A percentile compares a stretch with the other conserved stretches of the same genome.
These are phyloP conservation scores for Actias luna DNA, from an alignment of 2,888 invertebrate species.

Conservation along the genomic window DNA sequence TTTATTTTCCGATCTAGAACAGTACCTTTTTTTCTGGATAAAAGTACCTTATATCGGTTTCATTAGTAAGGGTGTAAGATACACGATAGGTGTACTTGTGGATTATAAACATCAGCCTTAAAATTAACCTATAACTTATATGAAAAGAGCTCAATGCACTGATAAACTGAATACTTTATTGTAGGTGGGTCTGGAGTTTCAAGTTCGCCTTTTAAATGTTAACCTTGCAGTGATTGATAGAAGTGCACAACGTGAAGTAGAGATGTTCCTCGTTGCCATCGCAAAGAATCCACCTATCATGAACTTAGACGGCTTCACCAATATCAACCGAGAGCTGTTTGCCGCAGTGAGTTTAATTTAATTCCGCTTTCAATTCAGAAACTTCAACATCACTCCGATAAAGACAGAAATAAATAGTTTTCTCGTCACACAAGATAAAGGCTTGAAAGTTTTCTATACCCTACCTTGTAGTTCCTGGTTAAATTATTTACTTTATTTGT, in stretches of 20 bases:
- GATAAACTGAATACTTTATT: constrained; percentile 6
- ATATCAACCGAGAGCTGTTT: constrained; percentile 86
- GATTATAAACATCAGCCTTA: too few species aligned
- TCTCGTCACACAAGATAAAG: too few species aligned
- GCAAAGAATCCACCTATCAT: constrained; percentile 89
- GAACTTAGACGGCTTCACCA: constrained; percentile 88
- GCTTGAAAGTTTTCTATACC: too few species aligned
- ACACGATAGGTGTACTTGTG: too few species aligned
- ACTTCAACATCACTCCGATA: not conserved
- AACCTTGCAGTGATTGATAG: constrained; percentile 85
- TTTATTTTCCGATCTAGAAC: too few species aligned
- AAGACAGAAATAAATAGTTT: not conserved
- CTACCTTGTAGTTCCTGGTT: too few species aligned
- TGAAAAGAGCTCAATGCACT: not conserved
- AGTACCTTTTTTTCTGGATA: too few species aligned
- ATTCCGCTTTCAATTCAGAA: not conserved
- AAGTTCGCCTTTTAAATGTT: constrained; percentile 84
- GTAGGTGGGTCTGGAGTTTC: constrained; percentile 82
- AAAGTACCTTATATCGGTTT: too few species aligned
- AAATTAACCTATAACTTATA: too few species aligned
- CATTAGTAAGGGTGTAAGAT: too few species aligned
- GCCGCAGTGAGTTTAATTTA: constrained; percentile 79
- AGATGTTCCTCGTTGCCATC: constrained; percentile 88
- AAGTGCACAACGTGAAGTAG: constrained; percentile 85
- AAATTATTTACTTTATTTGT: too few species aligned